Conservation (phyloP, 2,113 vertebrate species). For the Oreochromis tanganicae region DNA sequence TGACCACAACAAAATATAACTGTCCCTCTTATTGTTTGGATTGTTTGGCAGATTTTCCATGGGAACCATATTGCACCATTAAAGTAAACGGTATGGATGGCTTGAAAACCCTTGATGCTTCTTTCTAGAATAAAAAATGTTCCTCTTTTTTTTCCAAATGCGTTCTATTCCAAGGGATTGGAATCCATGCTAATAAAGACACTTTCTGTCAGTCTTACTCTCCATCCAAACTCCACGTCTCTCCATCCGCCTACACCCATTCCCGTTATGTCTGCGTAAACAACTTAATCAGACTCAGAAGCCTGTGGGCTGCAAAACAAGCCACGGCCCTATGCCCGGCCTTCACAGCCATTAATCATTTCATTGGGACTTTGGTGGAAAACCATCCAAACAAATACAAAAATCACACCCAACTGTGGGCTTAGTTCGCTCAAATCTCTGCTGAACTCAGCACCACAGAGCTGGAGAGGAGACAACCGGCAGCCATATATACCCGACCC, state of each 20-base stretch:
- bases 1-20: neutral
- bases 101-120: neutral
- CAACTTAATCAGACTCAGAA: slow-evolving; percentile 58
- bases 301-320: slow-evolving; percentile 41
- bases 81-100: neutral
- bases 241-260: slow-evolving; percentile 23
- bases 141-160: neutral
- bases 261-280: slow-evolving; percentile 41
- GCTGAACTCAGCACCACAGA: slow-evolving; percentile 51
- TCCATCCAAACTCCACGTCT: neutral
- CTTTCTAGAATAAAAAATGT: neutral
- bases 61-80: neutral
- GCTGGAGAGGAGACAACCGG: slow-evolving; percentile 8
- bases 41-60: neutral
- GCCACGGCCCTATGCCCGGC: neutral
- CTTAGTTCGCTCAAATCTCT: slow-evolving; percentile 1
- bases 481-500: neutral
- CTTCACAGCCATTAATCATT: slow-evolving; percentile 44
- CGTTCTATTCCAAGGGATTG: neutral
- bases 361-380: slow-evolving; percentile 45
- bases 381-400: slow-evolving; percentile 28
- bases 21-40: neutral
- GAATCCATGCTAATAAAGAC: slow-evolving; percentile 5
- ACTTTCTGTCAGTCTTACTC: slow-evolving; percentile 2
- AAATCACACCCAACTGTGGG: slow-evolving; percentile 39